Base-by-base conservation (phyloP, 2,113 vertebrate species). In the Anguilla rostrata region DNA sequence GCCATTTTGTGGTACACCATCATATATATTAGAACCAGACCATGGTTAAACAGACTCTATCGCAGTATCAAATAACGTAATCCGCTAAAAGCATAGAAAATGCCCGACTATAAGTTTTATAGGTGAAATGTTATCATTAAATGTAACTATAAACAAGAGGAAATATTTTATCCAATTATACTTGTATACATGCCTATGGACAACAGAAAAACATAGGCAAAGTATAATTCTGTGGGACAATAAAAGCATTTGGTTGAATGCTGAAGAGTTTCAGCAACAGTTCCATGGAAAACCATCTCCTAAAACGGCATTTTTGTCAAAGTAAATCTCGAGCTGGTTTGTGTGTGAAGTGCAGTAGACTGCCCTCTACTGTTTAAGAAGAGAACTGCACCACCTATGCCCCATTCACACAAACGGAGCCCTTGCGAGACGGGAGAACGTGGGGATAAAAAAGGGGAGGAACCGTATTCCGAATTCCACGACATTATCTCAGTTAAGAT, bases 321-420 rank as follows among this genome's bases (percentile, higher is more conserved):
- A 82, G 20, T 57, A 41, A 12, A 81, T 26, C 22, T 16, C n/a
- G 3, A 43, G 26, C 49, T 49, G 66, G 63, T 29, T 46, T 46
- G 34, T 34, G 18, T 63, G 22, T 16, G n/a, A 89, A 91, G 46
- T 90, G 90, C 82, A 81, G 34, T 34, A 34, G 88, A 92, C 87
- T 87, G 92, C 92, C 91, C 93, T 92, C 92, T 91, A 92, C 92
- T 88, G 91, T 93, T 91, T 90, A 90, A 89, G 87, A 90, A 85
- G 82, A 83, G 78, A 87, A 83, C 80, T 89, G 88, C 86, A 87
- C 89, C 90, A 8, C 86, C n/a, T 82, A 20, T 75, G 9, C 53
- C 18, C 82, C 22, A 49, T 53, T 41, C 40, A 60, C 82, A 60
- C 41, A 86, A 85, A 87, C 83, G 86, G 86, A 83, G 86, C 89